Evolutionary conservation across 2,888 invertebrate species (phyloP), one percentile per base, ranked within the genome.

Genomic region (Prionchulus punctatus): DNA sequence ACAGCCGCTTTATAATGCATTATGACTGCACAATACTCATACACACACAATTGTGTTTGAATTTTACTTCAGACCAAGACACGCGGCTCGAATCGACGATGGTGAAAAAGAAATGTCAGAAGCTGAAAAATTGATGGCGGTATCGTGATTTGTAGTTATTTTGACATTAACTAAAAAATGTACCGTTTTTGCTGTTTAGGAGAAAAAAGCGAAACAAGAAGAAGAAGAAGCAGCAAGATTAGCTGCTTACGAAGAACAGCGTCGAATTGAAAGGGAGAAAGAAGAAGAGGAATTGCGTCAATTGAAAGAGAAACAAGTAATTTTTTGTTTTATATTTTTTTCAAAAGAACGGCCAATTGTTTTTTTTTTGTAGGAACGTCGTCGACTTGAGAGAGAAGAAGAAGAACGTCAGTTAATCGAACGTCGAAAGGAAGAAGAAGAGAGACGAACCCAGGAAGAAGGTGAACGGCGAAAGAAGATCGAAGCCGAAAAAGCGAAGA

Each of bases 201-300:
- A 50, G 51, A 25, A 23, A 52, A 4, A 55, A 55, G 23, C 66
- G 57, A 65, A 70, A 48, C 70, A 70, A 59, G 70, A 70, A 54
- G 68, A 70, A 58, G 70, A 70, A 53, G 70, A 70, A 49, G 67
- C 63, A 51, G 64, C 65, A 57, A 67, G 67, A 60, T 59, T 66
- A 57, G 61, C 63, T 57, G 70, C 69, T 58, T 67, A 66, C 61
- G 58, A 62, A 64, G 60, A 65, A 67, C 43, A 62, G 30, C 62
- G 91, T 86, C 85, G 91, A 76, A 90, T 90, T 80, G 90, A 91
- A 74, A 81, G 89, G 71, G 80, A 87, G 77, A 89, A 88, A 82
- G 91, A 91, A 75, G 91, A 91, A 75, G 89, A 91, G 69, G 92
- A 94, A 75, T 83, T 92, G 75, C 88, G 87, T 76, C 85, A 84